Evolutionary conservation across 1,140 invertebrate species (phyloP).

Genomic region (Drosophila yakuba): DNA sequence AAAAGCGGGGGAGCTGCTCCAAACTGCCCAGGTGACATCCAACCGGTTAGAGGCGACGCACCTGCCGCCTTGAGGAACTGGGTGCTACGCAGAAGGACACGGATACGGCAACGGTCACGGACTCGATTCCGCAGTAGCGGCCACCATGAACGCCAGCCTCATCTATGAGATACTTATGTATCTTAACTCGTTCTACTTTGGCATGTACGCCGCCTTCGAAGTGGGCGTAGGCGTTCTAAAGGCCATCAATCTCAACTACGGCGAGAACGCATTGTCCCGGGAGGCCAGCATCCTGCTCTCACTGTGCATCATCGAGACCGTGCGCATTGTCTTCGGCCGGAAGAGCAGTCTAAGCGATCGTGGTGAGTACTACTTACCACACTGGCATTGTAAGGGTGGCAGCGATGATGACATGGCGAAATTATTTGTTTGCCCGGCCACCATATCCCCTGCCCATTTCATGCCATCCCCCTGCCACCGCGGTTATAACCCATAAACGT

Average conservation of each 20-base stretch:
- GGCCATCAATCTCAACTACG: conserved; percentile 90
- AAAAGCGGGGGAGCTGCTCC: conserved; percentile 46
- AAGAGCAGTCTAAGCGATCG: conserved; percentile 95
- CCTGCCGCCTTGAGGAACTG: conserved; percentile 17
- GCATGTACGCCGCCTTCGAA: conserved; percentile 92
- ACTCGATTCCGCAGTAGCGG: conserved; percentile 20
- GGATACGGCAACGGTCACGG: conserved; percentile 7
- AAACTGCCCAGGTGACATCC: conserved; percentile 71
- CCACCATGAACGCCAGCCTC: conserved; percentile 88
- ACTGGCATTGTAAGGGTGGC: neutral
- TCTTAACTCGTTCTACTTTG: conserved; percentile 93
- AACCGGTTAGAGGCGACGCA: conserved; percentile 35
- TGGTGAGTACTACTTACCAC: conserved; percentile 85
- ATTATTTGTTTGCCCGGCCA: conserved; percentile 48
- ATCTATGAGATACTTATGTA: conserved; percentile 93
- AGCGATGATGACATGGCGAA: conserved; percentile 65
- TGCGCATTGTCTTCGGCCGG: conserved; percentile 91
- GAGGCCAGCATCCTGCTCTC: conserved; percentile 92
- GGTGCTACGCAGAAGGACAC: conserved; percentile 14
- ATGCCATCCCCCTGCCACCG: conserved; percentile 6
- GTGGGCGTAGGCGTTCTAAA: conserved; percentile 91
- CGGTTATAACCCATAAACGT: conserved; percentile 47
- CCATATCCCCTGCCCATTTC: neutral
- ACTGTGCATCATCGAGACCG: conserved; percentile 90
- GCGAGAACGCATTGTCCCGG: conserved; percentile 88